Percentiles rank a stretch among this genome's conserved stretches.
Conservation (phyloP, 2,113 vertebrate genomes). For the Bothrops jararaca region DNA sequence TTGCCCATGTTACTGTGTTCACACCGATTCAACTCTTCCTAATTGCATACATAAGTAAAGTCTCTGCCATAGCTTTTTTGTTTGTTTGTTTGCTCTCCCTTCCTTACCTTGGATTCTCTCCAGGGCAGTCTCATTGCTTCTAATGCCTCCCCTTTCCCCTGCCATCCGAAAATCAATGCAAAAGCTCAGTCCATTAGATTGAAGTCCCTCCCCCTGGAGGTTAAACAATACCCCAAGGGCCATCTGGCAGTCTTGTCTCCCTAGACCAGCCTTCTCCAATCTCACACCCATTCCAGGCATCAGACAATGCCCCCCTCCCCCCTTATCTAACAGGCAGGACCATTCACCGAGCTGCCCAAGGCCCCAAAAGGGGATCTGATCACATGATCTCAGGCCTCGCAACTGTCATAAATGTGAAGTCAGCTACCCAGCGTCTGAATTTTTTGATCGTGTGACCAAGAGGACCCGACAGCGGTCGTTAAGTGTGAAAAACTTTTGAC, state of each 20-base stretch:
- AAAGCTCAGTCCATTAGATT: background rate
- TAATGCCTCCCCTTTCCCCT: background rate
- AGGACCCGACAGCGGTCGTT: background rate
- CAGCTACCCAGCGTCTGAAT: background rate
- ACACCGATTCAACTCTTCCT: background rate
- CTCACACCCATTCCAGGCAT: background rate
- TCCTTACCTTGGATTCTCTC: background rate
- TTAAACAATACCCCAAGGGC: background rate
- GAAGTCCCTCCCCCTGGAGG: background rate
- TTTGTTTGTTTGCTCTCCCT: background rate
- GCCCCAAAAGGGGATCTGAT: background rate
- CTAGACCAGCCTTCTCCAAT: background rate
- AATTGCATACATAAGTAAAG: background rate
- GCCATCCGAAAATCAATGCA: background rate
- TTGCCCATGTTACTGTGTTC: background rate
- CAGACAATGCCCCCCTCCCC: background rate
- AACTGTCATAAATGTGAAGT: background rate
- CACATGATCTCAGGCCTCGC: background rate
- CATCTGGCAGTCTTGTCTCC: background rate
- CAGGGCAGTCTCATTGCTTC: background rate
- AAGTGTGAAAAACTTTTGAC: background rate
- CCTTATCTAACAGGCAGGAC: background rate
- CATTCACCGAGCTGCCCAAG: background rate
- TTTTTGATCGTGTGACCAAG: background rate
- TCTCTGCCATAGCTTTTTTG: background rate